Evolutionary conservation across 2,888 invertebrate species (phyloP).

Genomic region (Bellardia pandia): DNA sequence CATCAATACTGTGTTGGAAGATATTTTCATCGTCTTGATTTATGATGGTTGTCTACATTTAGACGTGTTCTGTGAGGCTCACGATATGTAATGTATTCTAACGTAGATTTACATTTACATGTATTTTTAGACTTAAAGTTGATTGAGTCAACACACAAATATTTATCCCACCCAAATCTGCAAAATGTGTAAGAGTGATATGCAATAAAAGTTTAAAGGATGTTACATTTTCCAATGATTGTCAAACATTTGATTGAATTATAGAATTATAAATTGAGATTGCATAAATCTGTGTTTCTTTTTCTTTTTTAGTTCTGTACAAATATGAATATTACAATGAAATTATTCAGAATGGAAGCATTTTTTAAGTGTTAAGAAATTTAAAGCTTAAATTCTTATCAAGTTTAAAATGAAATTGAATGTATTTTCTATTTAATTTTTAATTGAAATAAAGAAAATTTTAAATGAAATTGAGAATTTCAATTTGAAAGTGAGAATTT

Average conservation of each 20-base stretch:
- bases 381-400: too few relatives aligned
- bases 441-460: too few relatives aligned
- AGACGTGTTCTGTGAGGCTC: neutral
- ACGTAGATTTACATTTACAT: too few relatives aligned
- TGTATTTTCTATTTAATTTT: too few relatives aligned
- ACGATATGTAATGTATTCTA: neutral
- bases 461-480: too few relatives aligned
- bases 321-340: neutral
- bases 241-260: conserved; percentile 9
- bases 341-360: neutral
- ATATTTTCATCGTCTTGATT: neutral
- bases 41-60: neutral
- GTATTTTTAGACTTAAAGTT: too few relatives aligned
- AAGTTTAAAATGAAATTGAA: too few relatives aligned
- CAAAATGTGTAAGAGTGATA: neutral
- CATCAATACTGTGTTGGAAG: neutral
- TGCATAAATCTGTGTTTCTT: neutral
- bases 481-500: too few relatives aligned
- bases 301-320: neutral
- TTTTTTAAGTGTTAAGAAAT: too few relatives aligned
- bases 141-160: too few relatives aligned
- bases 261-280: neutral
- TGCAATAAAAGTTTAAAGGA: neutral
- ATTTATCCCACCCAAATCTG: too few relatives aligned
- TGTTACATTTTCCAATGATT: neutral